Base-by-base conservation (phyloP, 2,113 vertebrate species). In the Hemichromis elongatus region DNA sequence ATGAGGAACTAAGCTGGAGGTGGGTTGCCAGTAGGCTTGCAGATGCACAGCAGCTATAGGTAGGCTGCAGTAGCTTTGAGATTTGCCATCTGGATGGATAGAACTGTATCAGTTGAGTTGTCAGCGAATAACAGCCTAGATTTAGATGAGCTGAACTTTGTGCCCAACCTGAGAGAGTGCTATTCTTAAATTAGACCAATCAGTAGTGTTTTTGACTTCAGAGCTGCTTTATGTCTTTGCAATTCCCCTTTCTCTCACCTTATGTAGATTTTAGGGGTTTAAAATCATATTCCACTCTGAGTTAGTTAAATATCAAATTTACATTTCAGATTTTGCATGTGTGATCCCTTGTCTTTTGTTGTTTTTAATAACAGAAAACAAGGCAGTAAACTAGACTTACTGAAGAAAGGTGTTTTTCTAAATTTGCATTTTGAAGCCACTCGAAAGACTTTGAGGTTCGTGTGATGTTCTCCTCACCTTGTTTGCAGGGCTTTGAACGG, bases 401-500 rank as follows among this genome's bases (percentile, higher is more conserved):
- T 70, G 45, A 13, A 16, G 12, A 26, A 70, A 75, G 70, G 70
- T 75, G 70, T 75, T 52, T 75, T 47, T 75, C 33, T 21, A 52
- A 75, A 75, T 75, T 75, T 75, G 45, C 24, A 47, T 75, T 75
- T 52, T 68, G 19, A 82, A 14, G 59, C n/a, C 19, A 82, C 77
- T 57, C 79, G 61, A 88, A 84, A 86, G 77, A 6, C 56, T 63
- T 52, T 30, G 45, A 75, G 26, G 52, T 52, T 52, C 6, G 16
- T 52, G 70, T 75, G 70, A 9, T n/a, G 12, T 7, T 30, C 45
- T 21, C 40, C 79, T 83, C 84, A 90, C 90, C 90, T 89, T 80
- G 84, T 84, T 61, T 78, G 75, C 37, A n/a, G 37, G 66, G 50
- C 68, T 66, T 81, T 87, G 82, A 89, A 47, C 19, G 45, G 79